Evolutionary conservation across 1,140 invertebrate species (phyloP).

Genomic region (Zaprionus inermis): DNA sequence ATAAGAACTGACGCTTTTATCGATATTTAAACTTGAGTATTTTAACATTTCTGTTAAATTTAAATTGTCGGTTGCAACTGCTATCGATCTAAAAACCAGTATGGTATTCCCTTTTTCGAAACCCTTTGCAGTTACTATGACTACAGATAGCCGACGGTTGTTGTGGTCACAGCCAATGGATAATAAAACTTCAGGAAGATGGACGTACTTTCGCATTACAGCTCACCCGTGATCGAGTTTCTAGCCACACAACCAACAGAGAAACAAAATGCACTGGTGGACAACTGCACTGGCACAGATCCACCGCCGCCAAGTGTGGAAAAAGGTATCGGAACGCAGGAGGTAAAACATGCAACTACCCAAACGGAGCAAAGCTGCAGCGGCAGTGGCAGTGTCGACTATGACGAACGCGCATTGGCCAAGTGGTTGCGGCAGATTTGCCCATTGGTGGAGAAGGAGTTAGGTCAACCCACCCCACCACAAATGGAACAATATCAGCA

Average conservation of each 20-base stretch:
- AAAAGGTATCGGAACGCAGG: conserved; percentile 47
- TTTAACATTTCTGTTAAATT: neutral
- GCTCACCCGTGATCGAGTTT: conserved; percentile 74
- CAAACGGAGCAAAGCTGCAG: conserved; percentile 59
- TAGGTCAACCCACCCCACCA: conserved; percentile 71
- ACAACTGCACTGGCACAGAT: conserved; percentile 75
- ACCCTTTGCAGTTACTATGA: conserved; percentile 40
- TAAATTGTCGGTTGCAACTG: neutral
- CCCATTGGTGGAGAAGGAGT: conserved; percentile 69
- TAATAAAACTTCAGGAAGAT: conserved; percentile 23
- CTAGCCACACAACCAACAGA: conserved; percentile 60
- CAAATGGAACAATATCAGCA: conserved; percentile 42
- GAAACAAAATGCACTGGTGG: conserved; percentile 54
- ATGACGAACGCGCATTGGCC: conserved; percentile 71
- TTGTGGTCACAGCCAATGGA: neutral
- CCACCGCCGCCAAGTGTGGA: conserved; percentile 51
- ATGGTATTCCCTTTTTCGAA: neutral
- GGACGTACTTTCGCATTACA: conserved; percentile 80
- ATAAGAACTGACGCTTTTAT: neutral
- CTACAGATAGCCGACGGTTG: conserved; percentile 1
- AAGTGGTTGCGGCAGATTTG: conserved; percentile 70
- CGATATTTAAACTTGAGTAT: neutral
- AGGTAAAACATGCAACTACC: conserved; percentile 42
- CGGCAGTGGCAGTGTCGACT: conserved; percentile 13
- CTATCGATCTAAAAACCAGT: conserved; percentile 2